Base-by-base conservation (phyloP, 2,888 invertebrate genomes). In the Vesta saturnalis region DNA sequence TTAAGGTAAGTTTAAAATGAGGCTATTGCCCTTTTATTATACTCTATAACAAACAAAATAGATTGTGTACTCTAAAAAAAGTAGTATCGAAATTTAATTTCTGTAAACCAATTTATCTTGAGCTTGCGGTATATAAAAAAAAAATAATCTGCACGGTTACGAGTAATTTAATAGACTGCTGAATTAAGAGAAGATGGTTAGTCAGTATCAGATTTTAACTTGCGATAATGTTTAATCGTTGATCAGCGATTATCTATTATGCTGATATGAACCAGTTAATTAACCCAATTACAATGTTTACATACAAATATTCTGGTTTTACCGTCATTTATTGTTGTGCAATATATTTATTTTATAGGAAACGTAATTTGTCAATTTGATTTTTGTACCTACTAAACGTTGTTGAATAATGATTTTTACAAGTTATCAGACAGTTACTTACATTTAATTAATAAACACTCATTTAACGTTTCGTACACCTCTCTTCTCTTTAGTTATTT, bases 1-100 rank as follows among this genome's bases (percentile, higher is more conserved):
- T 91, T 79, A 90, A 90, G 88, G 91, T 90, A 82, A 83, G 80
- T 75, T n/a, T n/a, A n/a, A n/a, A n/a, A n/a, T n/a, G n/a, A n/a
- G n/a, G n/a, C n/a, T n/a, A n/a, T 30, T 57, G 14, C 15, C 30
- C 35, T 61, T 55, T 71, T 64, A 66, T 66, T 70, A 57, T 57
- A 39, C 55, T 58, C 8, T 15, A 47, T 8, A 3, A 15, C 46
- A 21, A 22, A 23, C 15, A 21, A 19, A 14, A 15, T 21, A 46
- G 46, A 43, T 58, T 21, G n/a, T 16, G 57, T 39, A 57, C 1
- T 47, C 59, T n/a, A n/a, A n/a, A n/a, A n/a, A n/a, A n/a, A n/a
- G n/a, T n/a, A n/a, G n/a, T n/a, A n/a, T 39, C 14, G 60, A 43
- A 65, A 65, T 60, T 55, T 60, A 65, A 65, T 65, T 65, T 60